These are phyloP conservation scores for Muntiacus muntjak DNA, from an alignment of 2,113 vertebrate genomes.

Conservation along the genomic window DNA sequence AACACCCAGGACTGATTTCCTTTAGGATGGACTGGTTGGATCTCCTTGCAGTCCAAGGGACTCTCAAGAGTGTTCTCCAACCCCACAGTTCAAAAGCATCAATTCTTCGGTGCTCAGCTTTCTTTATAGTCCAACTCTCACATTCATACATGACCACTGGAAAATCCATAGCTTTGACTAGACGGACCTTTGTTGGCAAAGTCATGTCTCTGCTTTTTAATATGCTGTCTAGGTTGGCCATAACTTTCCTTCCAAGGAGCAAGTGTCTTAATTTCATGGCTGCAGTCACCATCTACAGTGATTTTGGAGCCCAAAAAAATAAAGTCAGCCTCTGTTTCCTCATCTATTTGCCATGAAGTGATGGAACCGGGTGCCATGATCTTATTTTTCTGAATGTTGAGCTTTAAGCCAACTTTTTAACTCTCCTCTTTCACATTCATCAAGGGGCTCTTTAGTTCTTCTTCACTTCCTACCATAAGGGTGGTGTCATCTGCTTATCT, in stretches of 20 bases:
- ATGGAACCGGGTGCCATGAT: rapidly evolving
- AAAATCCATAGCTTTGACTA: not conserved
- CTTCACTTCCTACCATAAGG: not conserved
- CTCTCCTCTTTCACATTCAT: not conserved
- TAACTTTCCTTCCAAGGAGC: not conserved
- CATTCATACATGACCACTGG: not conserved
- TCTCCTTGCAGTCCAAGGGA: not conserved
- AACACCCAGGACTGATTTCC: not conserved
- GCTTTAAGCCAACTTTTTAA: not conserved
- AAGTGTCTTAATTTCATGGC: not conserved
- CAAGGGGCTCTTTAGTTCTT: not conserved
- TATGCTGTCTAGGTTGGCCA: not conserved
- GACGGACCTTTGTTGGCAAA: rapidly evolving
- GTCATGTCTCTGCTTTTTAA: not conserved
- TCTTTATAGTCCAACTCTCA: not conserved
- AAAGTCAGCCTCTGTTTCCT: not conserved
- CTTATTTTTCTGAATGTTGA: not conserved
- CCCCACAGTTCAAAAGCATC: not conserved
- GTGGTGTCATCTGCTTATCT: not conserved
- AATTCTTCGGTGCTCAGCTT: rapidly evolving
- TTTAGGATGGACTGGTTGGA: not conserved
- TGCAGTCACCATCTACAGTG: not conserved
- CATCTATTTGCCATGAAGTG: not conserved
- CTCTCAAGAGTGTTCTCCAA: not conserved
- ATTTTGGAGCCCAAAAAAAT: not conserved